These are phyloP conservation scores for Pedionomus torquatus DNA, from an alignment of 2,113 vertebrate species.

Conservation along the genomic window DNA sequence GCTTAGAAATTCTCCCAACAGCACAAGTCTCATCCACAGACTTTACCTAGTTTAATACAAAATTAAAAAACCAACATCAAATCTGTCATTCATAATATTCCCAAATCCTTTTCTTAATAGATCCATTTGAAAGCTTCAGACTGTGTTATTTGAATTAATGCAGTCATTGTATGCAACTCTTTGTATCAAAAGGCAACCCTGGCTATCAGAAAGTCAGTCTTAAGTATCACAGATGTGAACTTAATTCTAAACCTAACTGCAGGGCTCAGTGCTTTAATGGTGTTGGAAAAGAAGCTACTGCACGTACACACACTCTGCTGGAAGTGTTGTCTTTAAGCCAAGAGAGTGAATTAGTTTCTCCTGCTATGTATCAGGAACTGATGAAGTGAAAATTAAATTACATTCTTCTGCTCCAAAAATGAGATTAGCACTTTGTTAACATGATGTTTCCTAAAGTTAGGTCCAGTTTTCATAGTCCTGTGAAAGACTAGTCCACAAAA, in stretches of 20 bases:
- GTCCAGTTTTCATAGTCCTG: neutral
- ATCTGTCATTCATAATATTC: neutral
- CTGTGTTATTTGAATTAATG: neutral
- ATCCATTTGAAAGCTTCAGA: neutral
- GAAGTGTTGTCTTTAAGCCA: neutral
- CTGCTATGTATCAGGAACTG: neutral
- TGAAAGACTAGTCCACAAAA: neutral
- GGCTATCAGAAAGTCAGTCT: neutral
- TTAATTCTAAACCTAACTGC: neutral
- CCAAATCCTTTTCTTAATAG: neutral
- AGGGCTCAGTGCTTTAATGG: neutral
- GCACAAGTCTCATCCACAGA: slow-evolving; percentile 82
- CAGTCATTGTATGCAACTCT: neutral
- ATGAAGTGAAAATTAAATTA: neutral
- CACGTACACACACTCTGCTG: neutral
- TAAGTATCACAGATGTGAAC: neutral
- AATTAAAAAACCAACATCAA: neutral
- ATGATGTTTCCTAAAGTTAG: neutral
- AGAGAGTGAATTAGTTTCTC: neutral
- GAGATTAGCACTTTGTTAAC: neutral
- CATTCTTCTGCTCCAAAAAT: neutral
- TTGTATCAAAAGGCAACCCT: neutral
- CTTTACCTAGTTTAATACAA: slow-evolving; percentile 77
- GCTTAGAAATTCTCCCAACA: slow-evolving; percentile 92
- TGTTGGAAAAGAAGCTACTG: neutral